Base-by-base conservation (phyloP, 2,113 vertebrate genomes). In the Periophthalmodon schlosseri region DNA sequence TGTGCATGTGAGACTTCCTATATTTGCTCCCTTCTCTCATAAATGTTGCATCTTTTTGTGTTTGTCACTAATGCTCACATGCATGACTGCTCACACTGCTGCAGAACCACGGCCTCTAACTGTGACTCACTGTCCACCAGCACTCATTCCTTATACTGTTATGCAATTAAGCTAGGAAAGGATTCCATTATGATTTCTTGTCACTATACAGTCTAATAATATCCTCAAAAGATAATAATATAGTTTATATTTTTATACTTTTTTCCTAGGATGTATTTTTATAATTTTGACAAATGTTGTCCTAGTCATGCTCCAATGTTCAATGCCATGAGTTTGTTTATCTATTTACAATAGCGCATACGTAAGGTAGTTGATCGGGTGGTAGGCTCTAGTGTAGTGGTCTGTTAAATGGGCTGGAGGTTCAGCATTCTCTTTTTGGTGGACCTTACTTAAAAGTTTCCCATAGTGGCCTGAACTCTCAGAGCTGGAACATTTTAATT, bases 401-500 rank as follows among this genome's bases (percentile, higher is more conserved):
- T 39, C 36, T 39, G 5, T 39, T 39, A 39, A 39, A 39, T 39
- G 36, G 36, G 36, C 5, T 39, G 39, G 39, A 10, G 28, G 28
- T 28, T 28, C 39, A 44, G 8, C 39, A 10, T 9, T 56, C 20
- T 56, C 20, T 21, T 20, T 33, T 72, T 46, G 69, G 28, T 58
- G 71, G 77, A 24, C 57, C 57, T 61, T 34, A 16, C 60, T 34
- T 15, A 9, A 34, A 63, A 2, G 60, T 63, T 63, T 34, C 18
- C 15, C 60, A 34, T 44, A 33, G 49, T 70, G 73, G 33, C 16
- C 57, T 20, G 67, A 57, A 23, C 21, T 33, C 60, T 15, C 28
- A 9, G 34, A 68, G 58, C 70, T 80, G 74, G 23, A 74, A 65
- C 36, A 39, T 49, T 81, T 88, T 88, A 88, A 92, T 92, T 91